Percentiles rank a stretch among this genome's conserved stretches.
Evolutionary conservation across 2,888 invertebrate species (phyloP).

Genomic region (Crossocerus cetratus): DNA sequence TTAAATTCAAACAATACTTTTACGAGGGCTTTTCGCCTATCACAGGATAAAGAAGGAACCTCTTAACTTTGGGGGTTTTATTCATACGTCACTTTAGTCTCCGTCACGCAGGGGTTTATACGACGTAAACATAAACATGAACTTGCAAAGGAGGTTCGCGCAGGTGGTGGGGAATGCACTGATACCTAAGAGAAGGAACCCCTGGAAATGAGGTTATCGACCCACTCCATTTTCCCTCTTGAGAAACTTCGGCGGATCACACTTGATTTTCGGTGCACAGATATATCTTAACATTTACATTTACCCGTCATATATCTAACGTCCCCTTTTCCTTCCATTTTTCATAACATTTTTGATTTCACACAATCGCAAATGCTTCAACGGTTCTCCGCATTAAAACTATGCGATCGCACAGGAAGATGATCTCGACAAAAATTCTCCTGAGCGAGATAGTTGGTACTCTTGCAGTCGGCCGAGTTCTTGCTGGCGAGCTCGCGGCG

Average conservation of each 20-base stretch:
- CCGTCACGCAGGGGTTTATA: constrained; percentile 33
- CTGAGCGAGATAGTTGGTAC: neutral
- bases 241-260: constrained; percentile 49
- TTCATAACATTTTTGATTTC: neutral
- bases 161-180: constrained; percentile 24
- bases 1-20: too few relatives aligned
- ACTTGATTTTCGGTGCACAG: constrained; percentile 39
- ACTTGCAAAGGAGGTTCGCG: neutral
- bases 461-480: neutral
- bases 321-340: neutral
- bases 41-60: too few relatives aligned
- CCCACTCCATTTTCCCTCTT: too few relatives aligned
- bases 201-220: constrained; percentile 15
- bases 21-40: too few relatives aligned
- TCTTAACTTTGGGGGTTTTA: too few relatives aligned
- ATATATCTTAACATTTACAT: too few relatives aligned
- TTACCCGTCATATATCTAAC: neutral
- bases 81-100: constrained; percentile 3
- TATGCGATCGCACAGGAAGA: neutral
- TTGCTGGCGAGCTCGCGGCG: constrained; percentile 28
- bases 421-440: neutral
- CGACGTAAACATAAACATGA: constrained; percentile 26
- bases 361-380: too few relatives aligned
- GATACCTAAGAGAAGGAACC: constrained; percentile 9
- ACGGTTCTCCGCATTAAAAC: too few relatives aligned